Evolutionary conservation across 2,888 invertebrate species (phyloP), one percentile per base, ranked within the genome.

Genomic region (Dioctria linearis): DNA sequence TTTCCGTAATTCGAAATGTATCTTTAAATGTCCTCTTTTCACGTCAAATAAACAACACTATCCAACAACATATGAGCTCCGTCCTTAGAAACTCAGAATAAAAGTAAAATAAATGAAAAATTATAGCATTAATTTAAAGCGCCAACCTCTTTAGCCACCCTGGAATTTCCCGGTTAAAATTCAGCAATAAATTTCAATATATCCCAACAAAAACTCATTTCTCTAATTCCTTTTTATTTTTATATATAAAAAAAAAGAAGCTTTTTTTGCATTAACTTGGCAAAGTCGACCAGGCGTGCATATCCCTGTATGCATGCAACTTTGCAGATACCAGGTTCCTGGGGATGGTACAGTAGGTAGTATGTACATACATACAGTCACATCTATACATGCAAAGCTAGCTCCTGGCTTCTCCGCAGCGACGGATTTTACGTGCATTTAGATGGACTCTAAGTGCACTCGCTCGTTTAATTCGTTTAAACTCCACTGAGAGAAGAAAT

Each of bases 111-210:
- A 61, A 76, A 76, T 76, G 63, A 76, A 46, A 63, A 76, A 76
- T 76, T 61, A 76, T 76, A 76, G 76, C 61, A 61, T 57, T 76
- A 75, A 75, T 75, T 63, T 76, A 76, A 76, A 42, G 63, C 46
- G 46, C 63, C 46, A 63, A 76, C 46, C 61, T 61, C 46, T 76
- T 76, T 76, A 76, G 63, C 61, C 25, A 9, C 76, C 49, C 40
- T 39, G 61, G 46, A 66, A 66, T 66, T 42, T 43, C 13, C 63
- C 8, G 25, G 46, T 43, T 13, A 42, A 46, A 76, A 76, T 76
- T 59, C 46, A 76, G 76, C 63, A 76, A 76, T 76, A 76, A 76
- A 76, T 76, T 76, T 76, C 76, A 76, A 76, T 76, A 76, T 76
- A 76, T 61, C 46, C 61, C 43, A 59, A 61, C 61, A 76, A 76